phyloP scores from a whole-genome alignment of 1,140 invertebrate genomes.

The Philotrypesis tridentata region DNA sequence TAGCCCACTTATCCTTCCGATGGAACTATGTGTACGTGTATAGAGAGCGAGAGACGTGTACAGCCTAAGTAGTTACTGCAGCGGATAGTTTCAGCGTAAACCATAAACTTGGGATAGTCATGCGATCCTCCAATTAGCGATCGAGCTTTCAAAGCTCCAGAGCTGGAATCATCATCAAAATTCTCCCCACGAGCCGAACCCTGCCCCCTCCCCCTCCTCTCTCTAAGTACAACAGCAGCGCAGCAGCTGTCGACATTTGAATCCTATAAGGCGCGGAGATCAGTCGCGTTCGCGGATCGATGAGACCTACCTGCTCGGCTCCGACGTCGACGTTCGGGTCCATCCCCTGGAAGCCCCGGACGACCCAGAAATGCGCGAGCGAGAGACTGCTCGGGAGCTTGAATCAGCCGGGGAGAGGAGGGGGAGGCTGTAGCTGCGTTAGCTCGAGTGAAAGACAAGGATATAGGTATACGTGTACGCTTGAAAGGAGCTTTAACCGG shows the following conservation, averaged over 20 bases:
- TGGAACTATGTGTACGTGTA: no score
- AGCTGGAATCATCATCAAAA: not conserved
- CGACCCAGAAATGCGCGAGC: constrained; percentile 52
- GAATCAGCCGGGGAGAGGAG: not conserved
- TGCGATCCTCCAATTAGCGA: not conserved
- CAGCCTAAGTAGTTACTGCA: not conserved
- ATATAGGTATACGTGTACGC: not conserved
- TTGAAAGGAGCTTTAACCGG: not conserved
- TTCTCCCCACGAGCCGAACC: not conserved
- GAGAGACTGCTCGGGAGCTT: not conserved
- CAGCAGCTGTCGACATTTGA: not conserved
- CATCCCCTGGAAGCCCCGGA: not conserved
- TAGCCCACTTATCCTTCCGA: not conserved
- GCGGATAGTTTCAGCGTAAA: not conserved
- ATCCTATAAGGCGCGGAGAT: not conserved
- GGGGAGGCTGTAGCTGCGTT: no score
- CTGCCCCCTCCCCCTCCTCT: no score
- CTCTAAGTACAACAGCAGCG: no score
- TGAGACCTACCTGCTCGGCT: not conserved
- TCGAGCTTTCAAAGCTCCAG: not conserved
- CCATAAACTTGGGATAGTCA: not conserved
- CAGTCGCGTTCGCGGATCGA: not conserved
- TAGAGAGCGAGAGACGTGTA: no score
- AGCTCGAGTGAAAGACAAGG: not conserved
- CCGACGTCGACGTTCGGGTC: not conserved